Evolutionary conservation across 2,888 invertebrate genomes (phyloP), one percentile per base, ranked within the genome.

Genomic region (Platycheirus albimanus): DNA sequence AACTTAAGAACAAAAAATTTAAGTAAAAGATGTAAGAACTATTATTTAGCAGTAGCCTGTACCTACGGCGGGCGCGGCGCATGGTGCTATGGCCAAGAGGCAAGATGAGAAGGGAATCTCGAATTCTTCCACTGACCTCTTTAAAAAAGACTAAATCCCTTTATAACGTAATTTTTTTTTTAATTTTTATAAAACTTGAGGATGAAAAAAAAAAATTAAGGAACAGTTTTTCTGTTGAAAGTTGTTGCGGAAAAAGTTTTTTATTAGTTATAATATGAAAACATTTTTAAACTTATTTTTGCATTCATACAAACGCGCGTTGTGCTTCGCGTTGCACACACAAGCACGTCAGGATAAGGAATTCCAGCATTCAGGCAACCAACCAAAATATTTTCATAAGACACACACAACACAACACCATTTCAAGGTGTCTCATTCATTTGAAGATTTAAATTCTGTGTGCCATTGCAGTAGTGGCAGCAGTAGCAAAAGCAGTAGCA

Each of bases 391-490:
- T 61, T 69, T 64, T n/a, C n/a, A 28, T 58, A 71, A 43, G 17
- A 6, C 24, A 58, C 36, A 74, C 33, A 69, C 33, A 45, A 43
- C 52, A 66, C 24, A 70, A 19, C 19, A 13, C 49, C 61, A 74
- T 1, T 70, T 74, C 41, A 74, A 11, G 52, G 49, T 51, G 64
- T 47, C 75, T 51, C 58, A 70, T 80, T 80, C 70, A 75, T 76
- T 80, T 45, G 58, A 51, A 47, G 63, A 66, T 70, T 75, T 58
- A 75, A 80, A 70, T 56, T 70, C 58, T 58, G 30, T 67, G 58
- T 49, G 47, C 47, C 33, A 63, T 24, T 67, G 67, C 67, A 74
- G 74, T 69, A 28, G n/a, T n/a, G n/a, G 41, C 54, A n/a, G n/a
- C n/a, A n/a, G n/a, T n/a, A n/a, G n/a, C n/a, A n/a, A n/a, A n/a